A percentile compares a stretch with the other conserved stretches of the same genome.
These are phyloP conservation scores for Margaritifera margaritifera DNA, from an alignment of 2,888 invertebrate species.

Conservation along the genomic window DNA sequence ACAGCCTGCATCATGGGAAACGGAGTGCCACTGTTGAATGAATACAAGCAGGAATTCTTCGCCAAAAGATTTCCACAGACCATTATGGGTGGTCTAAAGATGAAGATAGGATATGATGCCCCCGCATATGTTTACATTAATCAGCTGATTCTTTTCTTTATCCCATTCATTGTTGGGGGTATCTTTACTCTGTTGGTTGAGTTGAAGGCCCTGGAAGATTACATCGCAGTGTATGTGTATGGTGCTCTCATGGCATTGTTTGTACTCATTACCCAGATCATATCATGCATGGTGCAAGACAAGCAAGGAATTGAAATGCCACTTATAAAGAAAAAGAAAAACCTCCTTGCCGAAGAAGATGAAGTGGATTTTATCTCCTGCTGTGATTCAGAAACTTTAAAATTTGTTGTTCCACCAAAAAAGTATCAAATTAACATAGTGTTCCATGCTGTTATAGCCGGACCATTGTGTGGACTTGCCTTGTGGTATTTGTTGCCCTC, in stretches of 20 bases:
- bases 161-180: slow-evolving; percentile 66
- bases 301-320: slow-evolving; percentile 12
- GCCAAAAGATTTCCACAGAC: slow-evolving; percentile 70
- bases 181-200: slow-evolving; percentile 64
- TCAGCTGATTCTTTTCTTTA: slow-evolving; percentile 63
- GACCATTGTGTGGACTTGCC: slow-evolving; percentile 56
- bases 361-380: slow-evolving; percentile 67
- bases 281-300: slow-evolving; percentile 55
- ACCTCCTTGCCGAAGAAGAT: slow-evolving; percentile 64
- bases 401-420: slow-evolving; percentile 66
- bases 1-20: slow-evolving; percentile 57
- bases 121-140: slow-evolving; percentile 66
- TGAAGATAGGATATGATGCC: slow-evolving; percentile 64
- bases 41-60: slow-evolving; percentile 69
- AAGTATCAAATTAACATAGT: slow-evolving; percentile 63
- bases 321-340: slow-evolving; percentile 51
- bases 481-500: slow-evolving; percentile 64
- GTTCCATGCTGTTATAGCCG: slow-evolving; percentile 62
- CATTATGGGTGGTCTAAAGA: slow-evolving; percentile 67
- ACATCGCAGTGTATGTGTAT: slow-evolving; percentile 54
- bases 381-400: slow-evolving; percentile 65
- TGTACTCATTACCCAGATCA: slow-evolving; percentile 58
- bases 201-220: slow-evolving; percentile 49
- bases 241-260: slow-evolving; percentile 57
- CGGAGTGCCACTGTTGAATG: slow-evolving; percentile 68